phyloP scores from a whole-genome alignment of 2,113 vertebrate species.

The Hiodon tergisus region DNA sequence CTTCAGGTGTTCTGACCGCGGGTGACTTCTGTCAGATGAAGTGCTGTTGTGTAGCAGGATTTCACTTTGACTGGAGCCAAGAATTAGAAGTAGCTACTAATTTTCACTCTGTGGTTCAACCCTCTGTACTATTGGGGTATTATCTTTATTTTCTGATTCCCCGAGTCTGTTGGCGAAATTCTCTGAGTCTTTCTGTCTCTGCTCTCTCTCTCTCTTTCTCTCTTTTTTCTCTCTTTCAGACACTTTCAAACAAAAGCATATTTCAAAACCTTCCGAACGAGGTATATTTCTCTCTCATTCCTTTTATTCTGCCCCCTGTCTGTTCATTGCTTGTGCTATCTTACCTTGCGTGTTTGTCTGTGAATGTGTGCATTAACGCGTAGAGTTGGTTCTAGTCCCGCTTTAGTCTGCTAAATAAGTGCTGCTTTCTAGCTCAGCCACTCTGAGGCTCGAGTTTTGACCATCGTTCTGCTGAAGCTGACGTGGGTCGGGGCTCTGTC shows the following conservation, averaged over 20 bases:
- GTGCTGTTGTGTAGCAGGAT: too few species aligned
- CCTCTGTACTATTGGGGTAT: neutral
- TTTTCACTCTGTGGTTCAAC: neutral
- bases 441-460: neutral
- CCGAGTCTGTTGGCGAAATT: conserved; percentile 14
- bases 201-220: conserved; percentile 19
- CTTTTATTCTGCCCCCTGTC: conserved; percentile 27
- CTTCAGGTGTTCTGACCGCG: neutral
- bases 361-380: conserved; percentile 9
- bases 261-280: conserved; percentile 79
- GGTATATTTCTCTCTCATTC: conserved; percentile 65
- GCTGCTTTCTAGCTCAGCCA: neutral
- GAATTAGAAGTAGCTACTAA: neutral
- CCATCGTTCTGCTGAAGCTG: neutral
- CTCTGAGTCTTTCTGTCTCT: conserved; percentile 28
- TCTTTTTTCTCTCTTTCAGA: conserved; percentile 77
- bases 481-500: neutral
- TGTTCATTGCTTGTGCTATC: conserved; percentile 19
- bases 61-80: neutral
- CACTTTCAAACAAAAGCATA: conserved; percentile 84
- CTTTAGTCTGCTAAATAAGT: neutral
- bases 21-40: neutral
- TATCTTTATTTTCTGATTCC: conserved; percentile 12
- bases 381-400: neutral
- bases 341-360: neutral